Conservation (phyloP, 1,140 invertebrate genomes). For the Ostrea edulis region DNA sequence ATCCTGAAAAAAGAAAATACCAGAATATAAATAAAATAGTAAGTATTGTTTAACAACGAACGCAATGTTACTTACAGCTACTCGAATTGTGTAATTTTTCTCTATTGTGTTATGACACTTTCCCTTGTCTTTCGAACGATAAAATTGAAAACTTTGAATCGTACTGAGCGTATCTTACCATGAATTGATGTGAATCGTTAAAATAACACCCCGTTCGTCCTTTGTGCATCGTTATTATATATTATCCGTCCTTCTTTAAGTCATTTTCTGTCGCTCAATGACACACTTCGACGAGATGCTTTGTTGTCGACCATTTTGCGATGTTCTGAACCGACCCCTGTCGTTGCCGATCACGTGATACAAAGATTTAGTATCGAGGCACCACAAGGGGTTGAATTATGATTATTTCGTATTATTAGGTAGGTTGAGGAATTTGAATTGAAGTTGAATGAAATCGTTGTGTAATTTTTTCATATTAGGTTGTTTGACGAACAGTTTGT, state of each 20-base stretch:
- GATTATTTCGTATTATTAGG: too few relatives aligned
- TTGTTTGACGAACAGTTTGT: too few relatives aligned
- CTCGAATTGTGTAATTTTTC: not conserved
- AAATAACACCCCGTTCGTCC: not conserved
- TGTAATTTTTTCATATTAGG: too few relatives aligned
- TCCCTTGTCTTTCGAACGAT: not conserved
- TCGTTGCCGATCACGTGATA: not conserved
- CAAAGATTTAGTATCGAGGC: not conserved
- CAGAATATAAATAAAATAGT: not conserved
- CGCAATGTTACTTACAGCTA: not conserved
- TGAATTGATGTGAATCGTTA: not conserved
- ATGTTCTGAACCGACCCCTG: constrained; percentile 6
- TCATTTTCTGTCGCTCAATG: not conserved
- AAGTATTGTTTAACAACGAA: not conserved
- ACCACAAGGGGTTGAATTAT: not conserved
- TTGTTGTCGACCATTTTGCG: constrained; percentile 20
- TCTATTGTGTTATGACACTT: constrained; percentile 5
- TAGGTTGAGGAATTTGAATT: too few relatives aligned
- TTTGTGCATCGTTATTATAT: not conserved
- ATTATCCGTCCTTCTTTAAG: not conserved
- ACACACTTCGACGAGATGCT: not conserved
- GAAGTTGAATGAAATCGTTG: too few relatives aligned
- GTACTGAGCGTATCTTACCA: not conserved
- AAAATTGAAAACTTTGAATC: not conserved
- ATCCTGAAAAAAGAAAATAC: constrained; percentile 23